These are phyloP conservation scores for Bergia puertoricense DNA, from an alignment of 92 coral and sea anemone genomes.

Conservation along the genomic window DNA sequence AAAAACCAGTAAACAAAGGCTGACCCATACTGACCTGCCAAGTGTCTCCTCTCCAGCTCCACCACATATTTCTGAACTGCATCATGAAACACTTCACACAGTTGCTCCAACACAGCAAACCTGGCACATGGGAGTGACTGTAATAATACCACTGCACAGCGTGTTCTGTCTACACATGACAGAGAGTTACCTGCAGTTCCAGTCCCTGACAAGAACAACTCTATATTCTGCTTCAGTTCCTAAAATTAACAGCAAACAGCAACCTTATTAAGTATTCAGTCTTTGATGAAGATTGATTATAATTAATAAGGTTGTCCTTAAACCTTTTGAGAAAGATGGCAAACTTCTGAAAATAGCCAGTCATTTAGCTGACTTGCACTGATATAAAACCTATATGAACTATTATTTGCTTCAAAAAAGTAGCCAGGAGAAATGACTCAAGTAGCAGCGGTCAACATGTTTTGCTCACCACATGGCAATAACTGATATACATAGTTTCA, in stretches of 20 bases:
- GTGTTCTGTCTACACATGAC: conserved; percentile 75
- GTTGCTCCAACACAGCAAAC: conserved; percentile 92
- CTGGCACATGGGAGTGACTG: conserved; percentile 96
- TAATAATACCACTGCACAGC: conserved; percentile 82
- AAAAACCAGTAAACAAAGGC: background rate
- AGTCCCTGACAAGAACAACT: conserved; percentile 78
- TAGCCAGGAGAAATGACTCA: too few relatives aligned
- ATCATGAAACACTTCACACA: conserved; percentile 94
- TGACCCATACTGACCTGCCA: conserved; percentile 63
- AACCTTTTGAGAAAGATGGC: too few relatives aligned
- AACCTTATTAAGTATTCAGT: too few relatives aligned
- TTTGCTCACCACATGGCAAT: too few relatives aligned
- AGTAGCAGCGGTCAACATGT: too few relatives aligned
- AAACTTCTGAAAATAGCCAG: too few relatives aligned
- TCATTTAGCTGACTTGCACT: too few relatives aligned
- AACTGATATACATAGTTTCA: too few relatives aligned
- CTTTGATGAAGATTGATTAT: too few relatives aligned
- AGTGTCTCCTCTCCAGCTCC: conserved; percentile 86
- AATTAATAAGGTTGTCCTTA: too few relatives aligned
- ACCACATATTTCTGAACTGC: conserved; percentile 92
- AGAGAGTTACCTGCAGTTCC: conserved; percentile 58
- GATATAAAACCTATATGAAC: too few relatives aligned
- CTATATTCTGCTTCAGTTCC: conserved; percentile 68
- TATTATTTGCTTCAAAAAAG: too few relatives aligned
- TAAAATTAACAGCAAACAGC: background rate